Base-by-base conservation (phyloP, 2,797 vertebrate genomes). In the Orientallactaga sibirica region DNA sequence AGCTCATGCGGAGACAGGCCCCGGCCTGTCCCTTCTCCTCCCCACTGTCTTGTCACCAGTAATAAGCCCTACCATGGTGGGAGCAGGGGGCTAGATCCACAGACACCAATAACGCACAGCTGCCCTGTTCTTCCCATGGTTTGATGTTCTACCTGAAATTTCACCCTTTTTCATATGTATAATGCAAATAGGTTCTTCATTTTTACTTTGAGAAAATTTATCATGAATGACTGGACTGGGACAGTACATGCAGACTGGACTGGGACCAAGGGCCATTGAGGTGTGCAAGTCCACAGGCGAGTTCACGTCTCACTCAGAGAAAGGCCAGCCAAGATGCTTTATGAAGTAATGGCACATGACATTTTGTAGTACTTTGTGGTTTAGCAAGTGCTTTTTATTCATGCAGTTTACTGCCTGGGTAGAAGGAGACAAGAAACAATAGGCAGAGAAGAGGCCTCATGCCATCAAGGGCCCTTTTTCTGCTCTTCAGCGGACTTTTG, bases 71-170 rank as follows among this genome's bases (percentile, higher is more conserved):
- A 12, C 41, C 19, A 7, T 58, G 55, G 55, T 16, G 12, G 55
- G 55, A 12, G 55, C 55, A 16, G 55, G 0, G 61, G 61, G 82
- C 41, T 22, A 5, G 52, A 10, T 43, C 43, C 58, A 3, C 58
- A 58, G 66, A 4, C 20, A 1, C 64, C 81, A 67, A 68, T 8
- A 15, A 1, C 19, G 29, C 67, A 9, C 70, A 9, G 15, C 6
- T 29, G 19, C 15, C 64, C 62, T 19, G 78, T 61, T 37, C 9
- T 71, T 25, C 41, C 27, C 1, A 1, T 3, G 0, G 10, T 37
- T 11, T n/a, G 20, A 0, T 1, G 7, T 19, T 16, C 52, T 37
- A 3, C 2, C 9, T 19, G 4, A 6, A 5, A 0, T 16, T 20
- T 55, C 33, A 62, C 79, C 14, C 55, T 12, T 68, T 33, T 25